A percentile compares a stretch with the other conserved stretches of the same genome.
Evolutionary conservation across 1,140 invertebrate genomes (phyloP).

Genomic region (Heterodera carotae): DNA sequence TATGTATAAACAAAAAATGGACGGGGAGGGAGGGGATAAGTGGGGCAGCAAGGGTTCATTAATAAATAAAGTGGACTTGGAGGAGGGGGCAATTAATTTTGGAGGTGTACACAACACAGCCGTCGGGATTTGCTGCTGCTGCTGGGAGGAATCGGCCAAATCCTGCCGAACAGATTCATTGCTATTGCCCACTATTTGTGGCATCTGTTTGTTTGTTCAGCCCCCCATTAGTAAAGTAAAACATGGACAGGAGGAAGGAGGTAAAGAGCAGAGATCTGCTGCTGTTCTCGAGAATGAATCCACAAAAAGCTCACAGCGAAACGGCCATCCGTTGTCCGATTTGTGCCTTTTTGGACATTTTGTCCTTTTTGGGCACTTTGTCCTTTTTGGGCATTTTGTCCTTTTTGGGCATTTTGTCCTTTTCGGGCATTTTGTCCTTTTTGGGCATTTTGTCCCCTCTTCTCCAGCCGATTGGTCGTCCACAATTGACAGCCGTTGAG

Average conservation of each 20-base stretch:
- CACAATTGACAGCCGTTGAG: too few relatives aligned
- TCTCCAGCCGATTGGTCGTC: too few relatives aligned
- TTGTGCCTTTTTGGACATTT: background rate
- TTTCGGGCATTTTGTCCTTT: background rate
- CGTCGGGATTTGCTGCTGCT: background rate
- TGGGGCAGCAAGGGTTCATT: background rate
- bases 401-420: too few relatives aligned
- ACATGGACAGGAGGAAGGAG: too few relatives aligned
- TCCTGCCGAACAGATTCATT: background rate
- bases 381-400: background rate
- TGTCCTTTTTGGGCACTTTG: too few relatives aligned
- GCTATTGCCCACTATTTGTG: too few relatives aligned
- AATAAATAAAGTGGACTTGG: conserved; percentile 13
- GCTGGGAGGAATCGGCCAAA: background rate
- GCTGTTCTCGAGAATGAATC: too few relatives aligned
- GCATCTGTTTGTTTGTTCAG: background rate
- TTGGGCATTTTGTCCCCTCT: too few relatives aligned
- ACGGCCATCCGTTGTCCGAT: background rate
- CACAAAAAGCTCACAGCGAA: background rate
- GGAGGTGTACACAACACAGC: background rate
- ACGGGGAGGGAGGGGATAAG: background rate
- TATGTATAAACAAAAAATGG: background rate
- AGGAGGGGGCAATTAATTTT: conserved; percentile 18
- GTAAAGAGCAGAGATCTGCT: too few relatives aligned
- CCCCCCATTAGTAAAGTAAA: background rate